Evolutionary conservation across 2,797 vertebrate species (phyloP).

Genomic region (Trachurus trachurus): DNA sequence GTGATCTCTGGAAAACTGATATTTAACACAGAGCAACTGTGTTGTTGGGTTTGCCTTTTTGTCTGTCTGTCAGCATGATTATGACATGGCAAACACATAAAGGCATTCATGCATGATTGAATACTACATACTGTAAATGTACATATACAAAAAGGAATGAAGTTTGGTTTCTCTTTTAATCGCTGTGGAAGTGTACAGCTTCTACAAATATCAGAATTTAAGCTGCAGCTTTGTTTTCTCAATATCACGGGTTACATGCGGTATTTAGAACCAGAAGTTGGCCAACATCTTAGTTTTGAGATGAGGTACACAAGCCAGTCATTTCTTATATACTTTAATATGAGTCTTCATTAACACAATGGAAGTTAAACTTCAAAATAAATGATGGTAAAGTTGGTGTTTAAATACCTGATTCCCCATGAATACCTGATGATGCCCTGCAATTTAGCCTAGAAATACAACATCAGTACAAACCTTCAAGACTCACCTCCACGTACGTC

Average conservation of each 20-base stretch:
- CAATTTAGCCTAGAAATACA: constrained; percentile 33
- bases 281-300: constrained; percentile 56
- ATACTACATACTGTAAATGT: neutral
- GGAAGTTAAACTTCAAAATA: constrained; percentile 11
- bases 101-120: constrained; percentile 46
- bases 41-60: constrained; percentile 51
- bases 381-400: constrained; percentile 68
- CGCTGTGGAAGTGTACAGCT: neutral
- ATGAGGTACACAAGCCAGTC: neutral
- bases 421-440: constrained; percentile 41
- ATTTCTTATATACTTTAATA: neutral
- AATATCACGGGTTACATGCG: constrained; percentile 48
- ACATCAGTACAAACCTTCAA: constrained; percentile 91
- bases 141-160: neutral
- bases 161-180: neutral
- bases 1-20: neutral
- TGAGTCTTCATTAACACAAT: neutral
- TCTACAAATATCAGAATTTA: neutral
- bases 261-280: constrained; percentile 55
- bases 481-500: constrained; percentile 90
- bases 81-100: constrained; percentile 17
- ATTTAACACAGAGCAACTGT: constrained; percentile 28
- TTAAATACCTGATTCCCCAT: constrained; percentile 29
- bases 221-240: constrained; percentile 30
- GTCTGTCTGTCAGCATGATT: constrained; percentile 6